Percentiles rank a stretch among this genome's conserved stretches.
phyloP scores from a whole-genome alignment of 2,113 vertebrate genomes.

The Cottus gobio region DNA sequence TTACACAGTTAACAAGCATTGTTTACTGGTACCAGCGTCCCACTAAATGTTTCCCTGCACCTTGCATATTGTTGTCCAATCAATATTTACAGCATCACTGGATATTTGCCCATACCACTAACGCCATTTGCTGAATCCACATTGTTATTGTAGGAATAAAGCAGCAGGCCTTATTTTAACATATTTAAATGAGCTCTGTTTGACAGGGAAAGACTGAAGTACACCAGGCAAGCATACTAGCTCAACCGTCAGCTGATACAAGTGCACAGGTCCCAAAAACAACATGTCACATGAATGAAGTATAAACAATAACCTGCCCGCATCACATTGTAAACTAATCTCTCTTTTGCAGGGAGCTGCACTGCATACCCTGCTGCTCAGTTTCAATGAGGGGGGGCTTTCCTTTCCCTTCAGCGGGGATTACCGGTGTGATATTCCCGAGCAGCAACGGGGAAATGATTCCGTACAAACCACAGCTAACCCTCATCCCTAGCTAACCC shows the following conservation, averaged over 20 bases:
- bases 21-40: neutral
- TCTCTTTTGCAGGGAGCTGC: neutral
- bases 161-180: neutral
- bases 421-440: neutral
- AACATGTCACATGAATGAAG: neutral
- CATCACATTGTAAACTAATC: neutral
- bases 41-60: neutral
- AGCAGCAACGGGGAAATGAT: neutral
- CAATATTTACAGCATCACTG: neutral
- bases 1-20: neutral
- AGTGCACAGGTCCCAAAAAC: neutral
- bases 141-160: neutral
- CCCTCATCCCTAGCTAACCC: neutral
- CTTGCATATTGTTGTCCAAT: neutral
- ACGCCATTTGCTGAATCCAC: neutral
- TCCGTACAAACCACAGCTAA: neutral
- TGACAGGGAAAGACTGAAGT: neutral
- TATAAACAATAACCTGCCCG: too few relatives aligned
- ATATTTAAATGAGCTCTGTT: neutral
- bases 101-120: neutral
- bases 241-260: neutral
- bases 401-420: neutral
- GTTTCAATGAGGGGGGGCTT: constrained; percentile 1
- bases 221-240: neutral
- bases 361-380: neutral